phyloP scores from a whole-genome alignment of 2,888 invertebrate genomes.

The Crioceris asparagi region DNA sequence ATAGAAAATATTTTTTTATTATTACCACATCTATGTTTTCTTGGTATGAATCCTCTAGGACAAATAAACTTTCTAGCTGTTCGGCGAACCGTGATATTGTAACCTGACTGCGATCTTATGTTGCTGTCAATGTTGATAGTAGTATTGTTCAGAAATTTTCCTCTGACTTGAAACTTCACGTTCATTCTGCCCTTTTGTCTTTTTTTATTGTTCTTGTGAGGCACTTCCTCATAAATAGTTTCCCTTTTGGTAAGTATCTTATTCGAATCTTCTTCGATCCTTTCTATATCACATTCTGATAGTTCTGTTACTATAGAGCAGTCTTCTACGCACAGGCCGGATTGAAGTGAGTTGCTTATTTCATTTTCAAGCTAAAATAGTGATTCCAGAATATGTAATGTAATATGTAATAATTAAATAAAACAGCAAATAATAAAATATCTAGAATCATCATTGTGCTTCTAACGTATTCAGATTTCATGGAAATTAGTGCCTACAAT shows the following conservation, averaged over 20 bases:
- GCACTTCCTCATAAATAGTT: slow-evolving; percentile 13
- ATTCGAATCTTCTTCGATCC: slow-evolving; percentile 25
- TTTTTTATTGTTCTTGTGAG: slow-evolving; percentile 19
- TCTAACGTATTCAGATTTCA: no score
- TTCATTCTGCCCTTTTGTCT: slow-evolving; percentile 23
- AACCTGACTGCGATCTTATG: slow-evolving; percentile 9
- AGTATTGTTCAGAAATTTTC: slow-evolving; percentile 22
- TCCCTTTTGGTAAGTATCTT: slow-evolving; percentile 26
- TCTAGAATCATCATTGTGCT: no score
- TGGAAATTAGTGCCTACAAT: no score
- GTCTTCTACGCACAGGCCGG: slow-evolving; percentile 18
- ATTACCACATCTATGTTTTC: slow-evolving; percentile 47
- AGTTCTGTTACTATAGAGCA: slow-evolving; percentile 17
- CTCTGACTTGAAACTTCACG: slow-evolving; percentile 28
- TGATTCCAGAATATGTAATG: no score
- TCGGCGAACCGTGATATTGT: slow-evolving; percentile 16
- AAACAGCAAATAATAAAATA: no score
- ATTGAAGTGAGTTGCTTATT: slow-evolving; percentile 16
- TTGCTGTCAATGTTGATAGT: slow-evolving; percentile 6
- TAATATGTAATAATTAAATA: no score
- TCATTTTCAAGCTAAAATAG: slow-evolving; percentile 24
- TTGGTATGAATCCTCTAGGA: slow-evolving; percentile 43
- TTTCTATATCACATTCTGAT: slow-evolving; percentile 19
- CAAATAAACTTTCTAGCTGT: slow-evolving; percentile 33
- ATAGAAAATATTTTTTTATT: background rate